Conservation (phyloP, 2,113 vertebrate species). For the Aythya baeri region DNA sequence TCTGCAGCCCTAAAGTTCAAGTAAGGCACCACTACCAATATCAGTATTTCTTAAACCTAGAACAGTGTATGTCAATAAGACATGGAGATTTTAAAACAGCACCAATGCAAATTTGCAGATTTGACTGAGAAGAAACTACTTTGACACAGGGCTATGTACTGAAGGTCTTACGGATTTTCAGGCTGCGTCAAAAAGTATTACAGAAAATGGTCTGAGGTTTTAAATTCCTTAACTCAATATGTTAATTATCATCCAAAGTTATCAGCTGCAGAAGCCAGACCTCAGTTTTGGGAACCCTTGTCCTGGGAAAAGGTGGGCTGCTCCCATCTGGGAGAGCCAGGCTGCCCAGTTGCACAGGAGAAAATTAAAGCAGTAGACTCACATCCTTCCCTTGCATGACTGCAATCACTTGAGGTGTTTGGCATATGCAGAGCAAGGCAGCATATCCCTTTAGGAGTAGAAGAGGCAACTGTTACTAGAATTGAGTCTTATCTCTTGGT, state of each 20-base stretch:
- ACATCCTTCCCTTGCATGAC: background rate
- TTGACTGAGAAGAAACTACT: background rate
- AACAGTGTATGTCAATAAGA: background rate
- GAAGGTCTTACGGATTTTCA: background rate
- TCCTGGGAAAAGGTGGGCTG: background rate
- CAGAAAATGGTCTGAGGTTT: background rate
- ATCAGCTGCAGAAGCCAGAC: background rate
- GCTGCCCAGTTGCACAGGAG: background rate
- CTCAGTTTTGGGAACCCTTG: background rate
- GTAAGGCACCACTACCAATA: background rate
- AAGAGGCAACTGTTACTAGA: background rate
- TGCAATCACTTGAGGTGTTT: background rate
- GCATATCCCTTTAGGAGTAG: background rate
- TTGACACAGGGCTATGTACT: background rate
- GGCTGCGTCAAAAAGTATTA: background rate
- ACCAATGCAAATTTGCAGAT: background rate
- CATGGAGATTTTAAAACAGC: background rate
- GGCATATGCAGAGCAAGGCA: background rate
- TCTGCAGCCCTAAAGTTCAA: background rate
- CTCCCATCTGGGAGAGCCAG: background rate
- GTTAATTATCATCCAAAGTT: background rate
- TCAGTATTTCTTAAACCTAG: background rate
- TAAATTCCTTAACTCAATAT: background rate
- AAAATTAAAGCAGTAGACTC: background rate
- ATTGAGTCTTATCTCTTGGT: background rate